A percentile compares a stretch with the other conserved stretches of the same genome.
These are phyloP conservation scores for Frieseomelitta varia DNA, from an alignment of 1,140 invertebrate genomes.

Conservation along the genomic window DNA sequence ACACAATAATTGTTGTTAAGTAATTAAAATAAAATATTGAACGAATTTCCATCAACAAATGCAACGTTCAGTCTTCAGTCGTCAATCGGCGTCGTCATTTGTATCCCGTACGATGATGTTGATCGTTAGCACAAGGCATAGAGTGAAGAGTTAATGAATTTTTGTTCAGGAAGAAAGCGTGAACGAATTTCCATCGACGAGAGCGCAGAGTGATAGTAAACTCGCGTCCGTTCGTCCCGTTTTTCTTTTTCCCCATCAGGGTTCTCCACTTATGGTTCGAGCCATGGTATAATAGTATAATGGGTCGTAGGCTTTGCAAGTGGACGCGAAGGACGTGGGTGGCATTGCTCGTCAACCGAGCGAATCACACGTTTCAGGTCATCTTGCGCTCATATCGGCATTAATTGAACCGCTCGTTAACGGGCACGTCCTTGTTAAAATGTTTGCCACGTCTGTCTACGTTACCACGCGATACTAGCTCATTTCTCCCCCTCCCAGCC, in stretches of 20 bases:
- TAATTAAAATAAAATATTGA: background rate
- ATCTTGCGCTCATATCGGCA: constrained; percentile 40
- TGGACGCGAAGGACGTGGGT: constrained; percentile 12
- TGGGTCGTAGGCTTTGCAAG: background rate
- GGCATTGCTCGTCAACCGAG: background rate
- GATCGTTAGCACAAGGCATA: background rate
- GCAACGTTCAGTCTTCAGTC: background rate
- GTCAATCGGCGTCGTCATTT: background rate
- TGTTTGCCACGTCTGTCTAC: constrained; percentile 14
- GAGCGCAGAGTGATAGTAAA: background rate
- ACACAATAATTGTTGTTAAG: background rate
- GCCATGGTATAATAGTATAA: too few species aligned
- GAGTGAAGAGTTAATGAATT: background rate
- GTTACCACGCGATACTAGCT: background rate
- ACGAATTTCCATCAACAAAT: background rate
- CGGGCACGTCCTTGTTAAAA: constrained; percentile 38
- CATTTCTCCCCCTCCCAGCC: background rate
- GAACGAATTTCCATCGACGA: too few species aligned
- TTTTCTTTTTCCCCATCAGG: background rate
- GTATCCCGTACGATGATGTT: too few species aligned
- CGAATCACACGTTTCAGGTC: constrained; percentile 42
- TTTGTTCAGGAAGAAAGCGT: background rate
- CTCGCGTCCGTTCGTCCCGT: background rate
- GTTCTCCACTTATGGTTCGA: background rate
- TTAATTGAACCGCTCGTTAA: constrained; percentile 60